These are phyloP conservation scores for Patiria pectinifera DNA, from an alignment of 53 echinoderm and acorn worm species.

Conservation along the genomic window DNA sequence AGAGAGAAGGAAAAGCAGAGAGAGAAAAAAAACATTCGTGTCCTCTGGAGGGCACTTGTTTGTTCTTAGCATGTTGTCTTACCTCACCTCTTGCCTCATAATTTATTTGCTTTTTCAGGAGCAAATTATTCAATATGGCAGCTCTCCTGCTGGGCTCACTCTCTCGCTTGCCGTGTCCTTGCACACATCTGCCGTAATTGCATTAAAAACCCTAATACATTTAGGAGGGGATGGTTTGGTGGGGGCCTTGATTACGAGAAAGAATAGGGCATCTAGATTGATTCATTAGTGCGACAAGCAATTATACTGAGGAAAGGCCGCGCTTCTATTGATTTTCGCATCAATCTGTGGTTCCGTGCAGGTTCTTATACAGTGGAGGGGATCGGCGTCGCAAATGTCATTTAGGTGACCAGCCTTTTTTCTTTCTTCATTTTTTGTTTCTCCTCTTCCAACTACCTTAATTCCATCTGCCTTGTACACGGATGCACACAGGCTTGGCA, in stretches of 20 bases:
- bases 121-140: conserved; percentile 69
- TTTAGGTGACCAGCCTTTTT: conserved; percentile 43
- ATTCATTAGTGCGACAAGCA: conserved; percentile 92
- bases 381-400: conserved; percentile 59
- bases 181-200: conserved; percentile 67
- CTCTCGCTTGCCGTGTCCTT: conserved; percentile 12
- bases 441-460: not conserved
- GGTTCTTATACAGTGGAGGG: conserved; percentile 42
- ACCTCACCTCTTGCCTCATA: conserved; percentile 60
- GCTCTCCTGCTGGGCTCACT: conserved; percentile 44
- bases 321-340: conserved; percentile 84
- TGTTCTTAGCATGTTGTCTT: conserved; percentile 60
- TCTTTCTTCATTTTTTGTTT: conserved; percentile 12
- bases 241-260: conserved; percentile 55
- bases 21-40: not conserved
- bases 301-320: conserved; percentile 80
- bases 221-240: conserved; percentile 46
- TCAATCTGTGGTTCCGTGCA: conserved; percentile 73
- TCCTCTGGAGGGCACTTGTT: conserved; percentile 20
- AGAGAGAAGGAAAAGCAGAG: not conserved
- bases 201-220: conserved; percentile 74
- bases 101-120: conserved; percentile 72
- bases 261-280: conserved; percentile 73
- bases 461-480: conserved; percentile 1
- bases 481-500: conserved; percentile 2